Conservation (phyloP, 2,113 vertebrate genomes). For the Calidris pygmaea region DNA sequence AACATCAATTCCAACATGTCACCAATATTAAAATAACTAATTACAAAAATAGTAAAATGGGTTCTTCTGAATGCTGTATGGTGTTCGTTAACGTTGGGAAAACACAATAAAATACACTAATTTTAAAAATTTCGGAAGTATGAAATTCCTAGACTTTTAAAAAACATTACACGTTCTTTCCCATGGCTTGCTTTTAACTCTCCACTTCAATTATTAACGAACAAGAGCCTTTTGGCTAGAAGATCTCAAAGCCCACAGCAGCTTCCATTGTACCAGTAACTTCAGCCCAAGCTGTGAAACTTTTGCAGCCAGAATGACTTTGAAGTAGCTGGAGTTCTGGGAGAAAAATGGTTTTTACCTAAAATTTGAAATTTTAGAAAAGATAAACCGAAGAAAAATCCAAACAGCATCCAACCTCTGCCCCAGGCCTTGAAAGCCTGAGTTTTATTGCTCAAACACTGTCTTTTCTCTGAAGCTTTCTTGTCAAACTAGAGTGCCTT, state of each 20-base stretch:
- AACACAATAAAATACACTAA: background rate
- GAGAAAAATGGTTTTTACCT: background rate
- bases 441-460: background rate
- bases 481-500: background rate
- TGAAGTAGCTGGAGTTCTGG: slow-evolving; percentile 18
- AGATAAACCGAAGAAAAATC: background rate
- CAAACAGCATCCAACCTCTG: background rate
- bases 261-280: background rate
- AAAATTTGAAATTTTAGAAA: slow-evolving; percentile 4
- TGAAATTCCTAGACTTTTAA: background rate
- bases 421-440: background rate
- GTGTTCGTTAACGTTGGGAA: background rate
- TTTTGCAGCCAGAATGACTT: background rate
- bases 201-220: slow-evolving; percentile 1
- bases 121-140: background rate
- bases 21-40: background rate
- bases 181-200: background rate
- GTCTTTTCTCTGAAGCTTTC: background rate
- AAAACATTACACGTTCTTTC: background rate
- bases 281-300: slow-evolving; percentile 15
- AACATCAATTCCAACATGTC: background rate
- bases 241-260: slow-evolving; percentile 10
- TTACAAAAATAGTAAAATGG: background rate
- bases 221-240: background rate
- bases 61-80: background rate